Base-by-base conservation (phyloP, 2,113 vertebrate genomes). In the Glaucomys volans region DNA sequence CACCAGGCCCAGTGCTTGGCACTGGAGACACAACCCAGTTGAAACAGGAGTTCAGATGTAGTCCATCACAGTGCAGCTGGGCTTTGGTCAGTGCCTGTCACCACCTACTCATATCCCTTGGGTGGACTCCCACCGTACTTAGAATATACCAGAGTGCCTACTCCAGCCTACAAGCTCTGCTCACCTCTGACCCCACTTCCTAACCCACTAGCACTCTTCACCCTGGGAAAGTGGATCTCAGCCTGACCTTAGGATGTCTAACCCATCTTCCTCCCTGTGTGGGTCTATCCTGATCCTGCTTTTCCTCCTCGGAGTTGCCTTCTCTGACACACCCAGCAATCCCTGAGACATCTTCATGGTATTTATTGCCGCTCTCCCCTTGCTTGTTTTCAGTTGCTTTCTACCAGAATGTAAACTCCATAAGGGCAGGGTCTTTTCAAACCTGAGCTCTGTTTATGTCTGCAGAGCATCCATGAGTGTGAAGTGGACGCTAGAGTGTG, bases 111-210 rank as follows among this genome's bases (percentile, higher is more conserved):
- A 4, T 16, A 20, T 74, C n/a, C 50, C 54, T 59, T 28, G 4
- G 4, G 0, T 13, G 66, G 37, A 28, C 28, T 80, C 85, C 72
- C 79, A 8, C 1, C 5, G 50, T 62, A 32, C 57, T n/a, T 24
- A 75, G 30, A 67, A 72, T 22, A 44, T 28, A 5, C 22, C 13
- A 6, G 18, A 2, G 0, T 59, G 76, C 12, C 35, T 40, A 10
- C 11, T 50, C 44, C 17, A 22, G 37, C 44, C 84, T 47, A 22
- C 20, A 40, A n/a, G 24, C 75, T 76, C 77, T 37, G 32, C 81
- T 84, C 90, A 84, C 52, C 57, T 50, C 42, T 67, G 95, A 80
- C 85, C 67, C 97, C 82, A 67, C 90, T 71, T 90, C 75, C 59
- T 81, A 40, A 95, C 71, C 44, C 81, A 87, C 81, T 47, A 42